phyloP scores from a whole-genome alignment of 2,113 vertebrate genomes.

The Mormyrus lacerda region DNA sequence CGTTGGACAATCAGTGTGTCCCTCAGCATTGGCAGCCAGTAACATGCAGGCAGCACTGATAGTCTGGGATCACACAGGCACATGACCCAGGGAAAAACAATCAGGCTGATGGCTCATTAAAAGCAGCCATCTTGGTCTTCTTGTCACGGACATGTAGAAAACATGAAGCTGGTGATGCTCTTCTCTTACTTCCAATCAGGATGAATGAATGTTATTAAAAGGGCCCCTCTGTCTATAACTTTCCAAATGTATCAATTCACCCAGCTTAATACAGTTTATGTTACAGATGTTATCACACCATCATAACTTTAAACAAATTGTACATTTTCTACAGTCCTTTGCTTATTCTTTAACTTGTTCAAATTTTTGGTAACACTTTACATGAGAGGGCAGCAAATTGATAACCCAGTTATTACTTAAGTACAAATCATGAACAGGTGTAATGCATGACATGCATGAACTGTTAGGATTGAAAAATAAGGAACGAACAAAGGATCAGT shows the following conservation, averaged over 20 bases:
- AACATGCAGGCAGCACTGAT: neutral
- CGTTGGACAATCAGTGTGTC: neutral
- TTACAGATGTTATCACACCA: neutral
- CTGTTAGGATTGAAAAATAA: neutral
- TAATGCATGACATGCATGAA: neutral
- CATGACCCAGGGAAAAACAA: neutral
- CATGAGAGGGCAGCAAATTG: neutral
- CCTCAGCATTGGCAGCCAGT: neutral
- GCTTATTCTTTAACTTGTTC: neutral
- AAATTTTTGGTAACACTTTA: neutral
- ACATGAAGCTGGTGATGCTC: neutral
- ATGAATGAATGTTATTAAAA: neutral
- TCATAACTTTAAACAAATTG: neutral
- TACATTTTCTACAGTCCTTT: neutral
- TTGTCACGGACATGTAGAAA: neutral
- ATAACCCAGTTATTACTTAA: neutral
- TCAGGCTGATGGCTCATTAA: neutral
- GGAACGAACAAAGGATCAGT: neutral
- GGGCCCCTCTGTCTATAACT: neutral
- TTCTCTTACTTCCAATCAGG: neutral
- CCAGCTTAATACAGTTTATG: neutral
- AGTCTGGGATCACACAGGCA: neutral
- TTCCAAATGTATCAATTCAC: neutral
- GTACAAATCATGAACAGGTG: neutral
- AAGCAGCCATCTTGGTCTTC: neutral